Conservation (phyloP, 2,888 invertebrate genomes). For the Coelogynopora nodosa region DNA sequence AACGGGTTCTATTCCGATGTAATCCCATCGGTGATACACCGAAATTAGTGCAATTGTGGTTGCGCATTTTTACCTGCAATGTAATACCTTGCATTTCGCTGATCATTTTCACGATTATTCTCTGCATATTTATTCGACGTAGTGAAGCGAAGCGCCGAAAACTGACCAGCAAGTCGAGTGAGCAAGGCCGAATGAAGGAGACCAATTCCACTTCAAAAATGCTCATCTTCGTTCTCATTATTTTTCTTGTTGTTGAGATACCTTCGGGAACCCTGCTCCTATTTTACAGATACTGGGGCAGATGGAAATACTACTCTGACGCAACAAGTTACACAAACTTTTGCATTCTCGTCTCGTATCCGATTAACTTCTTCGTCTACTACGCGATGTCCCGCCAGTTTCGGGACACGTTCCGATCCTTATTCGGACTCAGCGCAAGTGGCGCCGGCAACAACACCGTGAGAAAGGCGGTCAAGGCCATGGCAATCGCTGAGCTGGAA, state of each 20-base stretch:
- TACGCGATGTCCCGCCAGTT: conserved; percentile 92
- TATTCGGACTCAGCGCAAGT: conserved; percentile 37
- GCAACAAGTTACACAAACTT: conserved; percentile 67
- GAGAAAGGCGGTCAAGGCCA: too few species aligned
- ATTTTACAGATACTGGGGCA: conserved; percentile 71
- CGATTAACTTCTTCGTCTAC: conserved; percentile 88
- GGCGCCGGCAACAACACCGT: too few species aligned
- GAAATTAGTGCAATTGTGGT: conserved; percentile 72
- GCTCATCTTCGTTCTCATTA: conserved; percentile 63
- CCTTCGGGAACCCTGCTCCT: conserved; percentile 64
- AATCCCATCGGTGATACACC: conserved; percentile 64
- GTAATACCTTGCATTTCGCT: conserved; percentile 81
- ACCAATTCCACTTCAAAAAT: conserved; percentile 60
- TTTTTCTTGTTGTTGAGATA: conserved; percentile 64
- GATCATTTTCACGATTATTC: conserved; percentile 79
- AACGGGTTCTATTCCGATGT: too few species aligned
- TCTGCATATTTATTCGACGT: conserved; percentile 78
- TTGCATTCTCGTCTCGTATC: conserved; percentile 83
- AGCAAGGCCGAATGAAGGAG: conserved; percentile 46
- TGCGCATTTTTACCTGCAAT: conserved; percentile 85
- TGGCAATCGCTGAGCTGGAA: too few species aligned
- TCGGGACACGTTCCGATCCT: conserved; percentile 73
- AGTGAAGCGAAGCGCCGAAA: conserved; percentile 75
- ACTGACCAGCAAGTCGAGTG: conserved; percentile 58
- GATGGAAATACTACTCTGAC: too few species aligned